Evolutionary conservation across 2,888 invertebrate genomes (phyloP).

Genomic region (Malachius bipustulatus): DNA sequence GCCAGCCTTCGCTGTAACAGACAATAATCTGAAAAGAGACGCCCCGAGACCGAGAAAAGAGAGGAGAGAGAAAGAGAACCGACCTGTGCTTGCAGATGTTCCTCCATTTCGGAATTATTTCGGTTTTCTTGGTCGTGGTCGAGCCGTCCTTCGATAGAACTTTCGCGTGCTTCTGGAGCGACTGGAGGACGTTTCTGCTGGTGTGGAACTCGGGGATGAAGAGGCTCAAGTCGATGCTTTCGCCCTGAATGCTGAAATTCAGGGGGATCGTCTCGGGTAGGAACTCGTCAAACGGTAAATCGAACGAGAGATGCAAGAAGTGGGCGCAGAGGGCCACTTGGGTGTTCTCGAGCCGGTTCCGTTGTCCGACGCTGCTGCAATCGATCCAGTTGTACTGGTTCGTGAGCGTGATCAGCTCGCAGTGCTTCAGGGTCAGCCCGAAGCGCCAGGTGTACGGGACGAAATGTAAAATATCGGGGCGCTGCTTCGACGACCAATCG

Average conservation of each 20-base stretch:
- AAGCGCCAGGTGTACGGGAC: constrained; percentile 96
- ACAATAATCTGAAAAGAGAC: neutral
- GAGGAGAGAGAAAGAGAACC: constrained; percentile 4
- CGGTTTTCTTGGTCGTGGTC: constrained; percentile 41
- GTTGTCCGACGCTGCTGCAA: constrained; percentile 85
- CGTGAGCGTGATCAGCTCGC: constrained; percentile 83
- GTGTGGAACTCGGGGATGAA: constrained; percentile 89
- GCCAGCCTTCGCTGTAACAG: constrained; percentile 60
- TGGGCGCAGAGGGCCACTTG: constrained; percentile 92
- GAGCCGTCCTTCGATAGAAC: constrained; percentile 64
- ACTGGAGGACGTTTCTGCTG: constrained; percentile 66
- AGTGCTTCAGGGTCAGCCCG: constrained; percentile 81
- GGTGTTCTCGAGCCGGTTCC: constrained; percentile 60
- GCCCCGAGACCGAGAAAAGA: neutral
- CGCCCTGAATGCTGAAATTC: constrained; percentile 88
- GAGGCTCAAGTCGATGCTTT: constrained; percentile 81
- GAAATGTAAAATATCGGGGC: constrained; percentile 87
- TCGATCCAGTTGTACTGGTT: constrained; percentile 99
- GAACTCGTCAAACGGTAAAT: constrained; percentile 89
- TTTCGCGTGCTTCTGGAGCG: constrained; percentile 80
- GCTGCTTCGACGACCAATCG: constrained; percentile 91
- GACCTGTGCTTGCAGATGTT: constrained; percentile 61
- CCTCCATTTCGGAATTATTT: constrained; percentile 60
- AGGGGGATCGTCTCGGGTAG: constrained; percentile 80
- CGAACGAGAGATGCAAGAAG: constrained; percentile 83